phyloP scores from a whole-genome alignment of 1,140 invertebrate genomes.

The Proctacanthus coquilletti region DNA sequence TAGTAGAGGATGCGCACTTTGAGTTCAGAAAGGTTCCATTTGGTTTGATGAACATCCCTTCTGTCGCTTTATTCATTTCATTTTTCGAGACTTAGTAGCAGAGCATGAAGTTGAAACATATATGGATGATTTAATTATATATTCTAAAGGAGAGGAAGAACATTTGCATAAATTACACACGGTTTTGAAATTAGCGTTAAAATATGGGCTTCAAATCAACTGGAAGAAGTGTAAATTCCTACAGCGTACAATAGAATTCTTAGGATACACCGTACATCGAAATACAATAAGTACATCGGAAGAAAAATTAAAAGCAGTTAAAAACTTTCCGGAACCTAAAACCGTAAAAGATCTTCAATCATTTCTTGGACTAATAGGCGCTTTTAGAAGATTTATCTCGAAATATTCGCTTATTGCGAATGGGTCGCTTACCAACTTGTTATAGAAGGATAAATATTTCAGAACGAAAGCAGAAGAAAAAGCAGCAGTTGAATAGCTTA shows the following conservation, averaged over 20 bases:
- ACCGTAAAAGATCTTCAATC: constrained; percentile 16
- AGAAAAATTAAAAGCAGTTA: constrained; percentile 13
- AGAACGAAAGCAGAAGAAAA: constrained; percentile 8
- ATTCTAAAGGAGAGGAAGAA: too few species aligned
- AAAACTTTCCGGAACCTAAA: constrained; percentile 14
- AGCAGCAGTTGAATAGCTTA: constrained; percentile 14
- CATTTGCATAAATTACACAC: constrained; percentile 5
- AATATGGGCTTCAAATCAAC: constrained; percentile 8
- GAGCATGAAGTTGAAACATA: constrained; percentile 7
- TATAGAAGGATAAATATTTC: constrained; percentile 7
- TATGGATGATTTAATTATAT: constrained; percentile 9
- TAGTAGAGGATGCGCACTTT: constrained; percentile 28
- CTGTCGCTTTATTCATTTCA: constrained; percentile 23
- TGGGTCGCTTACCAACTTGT: constrained; percentile 9
- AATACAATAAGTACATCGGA: constrained; percentile 8
- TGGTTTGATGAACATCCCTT: constrained; percentile 31
- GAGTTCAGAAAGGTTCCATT: constrained; percentile 30
- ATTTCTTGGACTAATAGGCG: too few species aligned
- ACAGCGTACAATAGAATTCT: constrained; percentile 8
- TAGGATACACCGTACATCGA: constrained; percentile 9
- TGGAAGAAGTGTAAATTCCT: constrained; percentile 14
- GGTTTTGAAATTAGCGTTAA: constrained; percentile 5
- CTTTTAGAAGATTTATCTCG: constrained; percentile 13
- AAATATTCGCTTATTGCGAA: constrained; percentile 11
- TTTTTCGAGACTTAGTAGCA: constrained; percentile 5